These are phyloP conservation scores for Emydocephalus ijimae DNA, from an alignment of 2,113 vertebrate species.

Conservation along the genomic window DNA sequence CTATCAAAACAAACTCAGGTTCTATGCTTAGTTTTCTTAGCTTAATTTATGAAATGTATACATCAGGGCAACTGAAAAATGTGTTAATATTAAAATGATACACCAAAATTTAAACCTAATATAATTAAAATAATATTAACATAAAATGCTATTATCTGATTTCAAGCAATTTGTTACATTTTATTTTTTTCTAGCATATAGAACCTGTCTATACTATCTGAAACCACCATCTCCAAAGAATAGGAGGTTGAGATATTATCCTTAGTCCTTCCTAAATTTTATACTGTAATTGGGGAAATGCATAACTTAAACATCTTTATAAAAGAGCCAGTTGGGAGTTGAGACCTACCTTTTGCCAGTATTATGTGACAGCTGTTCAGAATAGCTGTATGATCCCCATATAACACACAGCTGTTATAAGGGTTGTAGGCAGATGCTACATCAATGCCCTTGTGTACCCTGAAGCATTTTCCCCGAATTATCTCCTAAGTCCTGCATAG, in stretches of 20 bases:
- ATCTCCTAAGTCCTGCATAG: background rate
- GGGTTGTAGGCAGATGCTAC: background rate
- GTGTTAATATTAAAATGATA: background rate
- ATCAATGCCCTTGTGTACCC: background rate
- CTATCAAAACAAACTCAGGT: background rate
- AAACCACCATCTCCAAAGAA: background rate
- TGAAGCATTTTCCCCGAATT: background rate
- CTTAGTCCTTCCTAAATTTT: background rate
- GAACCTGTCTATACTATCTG: background rate
- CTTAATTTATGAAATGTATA: background rate
- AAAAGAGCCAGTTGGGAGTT: background rate
- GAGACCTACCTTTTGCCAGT: background rate
- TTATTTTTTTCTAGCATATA: background rate
- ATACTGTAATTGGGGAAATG: background rate
- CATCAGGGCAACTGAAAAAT: background rate
- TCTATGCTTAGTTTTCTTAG: background rate
- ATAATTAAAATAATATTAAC: background rate
- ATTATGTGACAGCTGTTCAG: background rate
- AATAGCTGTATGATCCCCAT: background rate
- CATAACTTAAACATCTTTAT: background rate
- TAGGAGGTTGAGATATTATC: background rate
- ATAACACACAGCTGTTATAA: background rate
- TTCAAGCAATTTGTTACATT: background rate
- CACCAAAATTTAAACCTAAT: background rate
- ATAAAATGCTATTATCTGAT: background rate